Evolutionary conservation across 2,888 invertebrate species (phyloP), one percentile per base, ranked within the genome.

Genomic region (Julus scandinavius): DNA sequence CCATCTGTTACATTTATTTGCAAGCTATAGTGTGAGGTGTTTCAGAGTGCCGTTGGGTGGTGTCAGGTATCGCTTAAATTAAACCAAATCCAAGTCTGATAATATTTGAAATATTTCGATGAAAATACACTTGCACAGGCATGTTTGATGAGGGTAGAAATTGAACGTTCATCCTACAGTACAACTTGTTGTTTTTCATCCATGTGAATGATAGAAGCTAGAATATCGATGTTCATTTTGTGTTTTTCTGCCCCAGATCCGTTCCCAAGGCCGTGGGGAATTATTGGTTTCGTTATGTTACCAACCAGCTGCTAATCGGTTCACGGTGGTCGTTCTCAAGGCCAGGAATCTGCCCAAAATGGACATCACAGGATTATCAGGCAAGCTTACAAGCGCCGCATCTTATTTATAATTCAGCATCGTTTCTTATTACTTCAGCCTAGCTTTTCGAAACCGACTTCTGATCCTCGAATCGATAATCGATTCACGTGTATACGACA

Each of bases 271-370:
- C 5, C 96, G 98, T 91, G 99, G 99, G 83, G 99, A 99, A 92
- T 94, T 99, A 89, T 94, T 99, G 91, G 96, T 99, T 89, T 99
- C 99, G 0, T 94, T 99, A 90, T 99, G 99, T 93, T 99, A 99
- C 96, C 99, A 99, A 93, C 98, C 99, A 87, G 98, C 98, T 38
- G 97, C 98, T 87, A 97, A 97, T 91, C 95, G 98, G 88, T 94
- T 99, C 91, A 99, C 99, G 50, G 98, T 98, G 2, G 99, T 99
- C 87, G 96, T 99, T 88, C 94, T 99, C 41, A 99, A 99, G 93
- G 99, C 99, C 13, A 95, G 98, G 91, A 99, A 99, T 93, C 94
- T 99, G 90, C 99, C 99, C 89, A 98, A 98, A 93, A 99, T 99
- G 98, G 98, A 99, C 93, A 97, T 98, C 90, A 98, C 98, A 87